Evolutionary conservation across 2,888 invertebrate species (phyloP), one percentile per base, ranked within the genome.

Genomic region (Zelleria hepariella): DNA sequence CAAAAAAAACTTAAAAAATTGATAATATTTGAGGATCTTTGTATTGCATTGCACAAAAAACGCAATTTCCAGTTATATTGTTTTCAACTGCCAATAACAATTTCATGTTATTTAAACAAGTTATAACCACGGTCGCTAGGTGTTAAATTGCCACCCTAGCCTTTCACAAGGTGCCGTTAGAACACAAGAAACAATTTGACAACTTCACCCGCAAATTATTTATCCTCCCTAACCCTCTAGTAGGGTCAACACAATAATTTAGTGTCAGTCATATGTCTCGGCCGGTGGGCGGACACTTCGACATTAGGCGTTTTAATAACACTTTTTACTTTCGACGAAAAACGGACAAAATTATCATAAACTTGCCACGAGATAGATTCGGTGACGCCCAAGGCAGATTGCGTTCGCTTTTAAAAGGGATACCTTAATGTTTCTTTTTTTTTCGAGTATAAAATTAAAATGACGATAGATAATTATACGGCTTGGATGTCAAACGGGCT

Each of bases 271-370:
- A 70, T 70, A 73, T 74, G 76, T 73, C 71, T 70, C 68, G 63
- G 15, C 49, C 60, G 60, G 72, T 74, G 80, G 81, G 79, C 78
- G 80, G 79, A 75, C 74, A 68, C 65, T 64, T 65, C 63, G 62
- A 65, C 68, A 71, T 73, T 72, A 67, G 73, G 59, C 53, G 67
- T 72, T 69, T 68, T 67, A 70, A 68, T 71, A 71, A 69, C 64
- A 63, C 59, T 64, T 61, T 62, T 62, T 64, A 61, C 57, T 59
- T 61, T 60, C 58, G 47, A 52, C 42, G 42, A 51, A 58, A 58
- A 62, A 62, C 58, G 57, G 49, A 59, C 60, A 49, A 47, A 27
- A 63, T 63, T 62, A 63, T 55, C 63, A 63, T 65, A 64, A 60
- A 61, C 58, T 58, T 62, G 60, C 25, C 54, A 2, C 32, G 53